Conservation (phyloP, 2,797 vertebrate species). For the Sebastes paucispinis region DNA sequence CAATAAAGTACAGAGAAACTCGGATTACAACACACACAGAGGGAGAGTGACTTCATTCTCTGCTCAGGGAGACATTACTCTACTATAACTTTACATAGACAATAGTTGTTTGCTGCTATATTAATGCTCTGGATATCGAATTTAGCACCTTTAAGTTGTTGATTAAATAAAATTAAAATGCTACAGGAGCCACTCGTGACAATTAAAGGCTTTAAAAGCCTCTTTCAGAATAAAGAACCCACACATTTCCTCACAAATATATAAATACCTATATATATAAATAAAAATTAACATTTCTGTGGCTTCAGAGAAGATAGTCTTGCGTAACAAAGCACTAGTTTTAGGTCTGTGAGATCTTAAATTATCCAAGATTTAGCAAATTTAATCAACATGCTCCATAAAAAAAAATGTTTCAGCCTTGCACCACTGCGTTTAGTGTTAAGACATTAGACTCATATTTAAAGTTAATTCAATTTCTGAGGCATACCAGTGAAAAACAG, state of each 20-base stretch:
- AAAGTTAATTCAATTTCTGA: not conserved
- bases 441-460: constrained; percentile 17
- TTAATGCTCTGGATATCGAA: too few relatives aligned
- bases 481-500: constrained; percentile 1
- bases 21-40: too few relatives aligned
- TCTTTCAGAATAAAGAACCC: constrained; percentile 41
- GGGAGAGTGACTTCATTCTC: too few relatives aligned
- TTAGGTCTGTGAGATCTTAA: constrained; percentile 40
- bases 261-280: constrained; percentile 72
- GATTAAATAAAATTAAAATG: constrained; percentile 35
- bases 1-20: too few relatives aligned
- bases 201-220: constrained; percentile 27
- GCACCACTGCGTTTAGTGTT: not conserved
- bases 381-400: not conserved
- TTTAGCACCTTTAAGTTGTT: not conserved
- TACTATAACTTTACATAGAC: too few relatives aligned
- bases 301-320: constrained; percentile 34
- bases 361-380: not conserved
- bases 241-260: constrained; percentile 74
- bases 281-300: constrained; percentile 26
- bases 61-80: too few relatives aligned
- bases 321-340: constrained; percentile 39
- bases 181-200: constrained; percentile 43
- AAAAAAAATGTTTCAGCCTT: not conserved
- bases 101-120: not conserved